A percentile compares a stretch with the other conserved stretches of the same genome.
These are phyloP conservation scores for Eilema depressum DNA, from an alignment of 2,888 invertebrate genomes.

Conservation along the genomic window DNA sequence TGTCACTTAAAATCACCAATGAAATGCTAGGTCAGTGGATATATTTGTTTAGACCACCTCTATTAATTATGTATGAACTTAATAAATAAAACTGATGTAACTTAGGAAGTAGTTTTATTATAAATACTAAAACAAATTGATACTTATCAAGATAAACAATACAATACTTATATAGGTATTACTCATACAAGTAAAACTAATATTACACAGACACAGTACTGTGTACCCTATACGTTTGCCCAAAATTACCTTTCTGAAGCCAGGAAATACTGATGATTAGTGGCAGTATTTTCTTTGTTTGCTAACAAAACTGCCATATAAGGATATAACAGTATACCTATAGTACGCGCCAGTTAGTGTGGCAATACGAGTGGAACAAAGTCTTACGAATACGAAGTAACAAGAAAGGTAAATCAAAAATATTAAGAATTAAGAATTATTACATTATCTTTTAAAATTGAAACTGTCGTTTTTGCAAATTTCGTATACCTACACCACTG, in stretches of 20 bases:
- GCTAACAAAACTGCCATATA: neutral
- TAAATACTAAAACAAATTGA: slow-evolving; percentile 22
- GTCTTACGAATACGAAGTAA: too few species aligned
- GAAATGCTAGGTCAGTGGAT: slow-evolving; percentile 72
- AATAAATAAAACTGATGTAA: slow-evolving; percentile 81
- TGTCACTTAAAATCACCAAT: slow-evolving; percentile 77
- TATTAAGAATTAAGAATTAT: too few species aligned
- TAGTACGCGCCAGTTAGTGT: too few species aligned
- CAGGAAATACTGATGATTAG: neutral
- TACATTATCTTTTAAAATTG: too few species aligned
- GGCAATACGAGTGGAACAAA: too few species aligned
- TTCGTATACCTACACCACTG: too few species aligned
- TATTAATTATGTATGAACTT: slow-evolving; percentile 77
- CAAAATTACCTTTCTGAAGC: neutral
- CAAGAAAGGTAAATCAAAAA: too few species aligned
- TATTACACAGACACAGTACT: neutral
- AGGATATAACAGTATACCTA: too few species aligned
- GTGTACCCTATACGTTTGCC: neutral
- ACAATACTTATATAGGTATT: too few species aligned
- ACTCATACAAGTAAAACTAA: neutral
- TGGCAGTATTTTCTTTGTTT: neutral
- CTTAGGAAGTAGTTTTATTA: slow-evolving; percentile 59
- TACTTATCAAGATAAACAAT: neutral
- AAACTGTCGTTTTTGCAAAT: too few species aligned
- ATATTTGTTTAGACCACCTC: slow-evolving; percentile 75